phyloP scores from a whole-genome alignment of 2,888 invertebrate species.

The Acanthosepion esculentum region DNA sequence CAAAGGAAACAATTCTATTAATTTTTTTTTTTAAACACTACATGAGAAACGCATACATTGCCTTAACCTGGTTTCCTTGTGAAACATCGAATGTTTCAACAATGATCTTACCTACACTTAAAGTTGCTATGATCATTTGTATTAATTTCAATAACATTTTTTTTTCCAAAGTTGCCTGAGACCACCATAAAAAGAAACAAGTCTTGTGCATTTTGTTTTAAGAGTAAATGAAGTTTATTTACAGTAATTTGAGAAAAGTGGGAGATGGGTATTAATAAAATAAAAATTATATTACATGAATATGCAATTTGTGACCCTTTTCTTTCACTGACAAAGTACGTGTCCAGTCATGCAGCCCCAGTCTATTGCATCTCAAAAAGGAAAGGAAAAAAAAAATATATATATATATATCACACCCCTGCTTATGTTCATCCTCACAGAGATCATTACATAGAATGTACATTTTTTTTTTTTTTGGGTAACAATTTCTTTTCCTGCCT shows the following conservation, averaged over 20 bases:
- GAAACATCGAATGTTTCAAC: too few relatives aligned
- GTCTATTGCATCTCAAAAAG: background rate
- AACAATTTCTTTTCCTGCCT: background rate
- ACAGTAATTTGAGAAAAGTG: slow-evolving; percentile 25
- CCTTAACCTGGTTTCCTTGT: too few relatives aligned
- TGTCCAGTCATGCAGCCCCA: background rate
- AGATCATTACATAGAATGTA: background rate
- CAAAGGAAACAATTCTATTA: too few relatives aligned
- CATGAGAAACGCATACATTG: too few relatives aligned
- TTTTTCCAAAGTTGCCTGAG: too few relatives aligned
- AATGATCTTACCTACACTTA: too few relatives aligned
- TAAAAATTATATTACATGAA: background rate
- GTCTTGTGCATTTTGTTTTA: background rate
- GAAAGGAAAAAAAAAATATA: too few relatives aligned
- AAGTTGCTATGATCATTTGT: too few relatives aligned
- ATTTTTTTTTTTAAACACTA: too few relatives aligned
- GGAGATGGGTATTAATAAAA: background rate
- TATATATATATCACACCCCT: too few relatives aligned
- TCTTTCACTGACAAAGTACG: slow-evolving; percentile 33
- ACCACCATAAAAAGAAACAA: too few relatives aligned
- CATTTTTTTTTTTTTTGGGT: background rate
- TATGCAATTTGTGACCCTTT: background rate
- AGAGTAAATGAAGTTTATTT: slow-evolving; percentile 33
- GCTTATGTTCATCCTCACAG: background rate
- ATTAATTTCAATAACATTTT: too few relatives aligned